A percentile compares a stretch with the other conserved stretches of the same genome.
Conservation (phyloP, 2,113 vertebrate species). For the Trichomycterus rosablanca region DNA sequence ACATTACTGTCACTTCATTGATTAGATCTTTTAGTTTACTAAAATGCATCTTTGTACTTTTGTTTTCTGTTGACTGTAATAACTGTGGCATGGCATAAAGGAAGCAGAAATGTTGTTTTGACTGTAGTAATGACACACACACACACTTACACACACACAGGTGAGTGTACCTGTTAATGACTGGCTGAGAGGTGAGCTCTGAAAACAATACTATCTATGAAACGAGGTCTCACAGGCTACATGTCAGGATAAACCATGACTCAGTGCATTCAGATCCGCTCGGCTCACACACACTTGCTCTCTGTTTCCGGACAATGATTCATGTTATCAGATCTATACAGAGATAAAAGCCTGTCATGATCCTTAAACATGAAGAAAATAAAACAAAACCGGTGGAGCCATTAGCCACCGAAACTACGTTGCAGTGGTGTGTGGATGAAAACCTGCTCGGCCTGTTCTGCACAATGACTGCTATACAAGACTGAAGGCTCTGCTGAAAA, state of each 20-base stretch:
- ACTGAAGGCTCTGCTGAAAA: not conserved
- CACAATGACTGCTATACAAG: slow-evolving; percentile 24
- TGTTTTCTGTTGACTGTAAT: too few species aligned
- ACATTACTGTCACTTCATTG: too few species aligned
- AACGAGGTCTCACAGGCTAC: not conserved
- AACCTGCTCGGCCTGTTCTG: slow-evolving; percentile 16
- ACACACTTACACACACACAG: too few species aligned
- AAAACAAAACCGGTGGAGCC: not conserved
- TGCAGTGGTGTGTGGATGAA: too few species aligned
- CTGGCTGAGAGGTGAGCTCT: not conserved
- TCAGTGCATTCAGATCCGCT: not conserved
- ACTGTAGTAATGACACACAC: too few species aligned
- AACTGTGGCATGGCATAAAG: too few species aligned
- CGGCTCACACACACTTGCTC: not conserved
- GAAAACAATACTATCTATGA: slow-evolving; percentile 4
- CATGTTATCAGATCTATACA: not conserved
- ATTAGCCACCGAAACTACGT: slow-evolving; percentile 34
- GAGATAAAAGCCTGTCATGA: not conserved
- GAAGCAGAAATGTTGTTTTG: too few species aligned
- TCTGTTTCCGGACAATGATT: not conserved
- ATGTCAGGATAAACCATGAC: slow-evolving; percentile 7
- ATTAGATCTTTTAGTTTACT: too few species aligned
- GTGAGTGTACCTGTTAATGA: not conserved
- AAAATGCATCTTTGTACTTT: not conserved
- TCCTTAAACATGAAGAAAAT: not conserved